phyloP scores from a whole-genome alignment of 2,888 invertebrate species.

The Macrosiphum euphorbiae region DNA sequence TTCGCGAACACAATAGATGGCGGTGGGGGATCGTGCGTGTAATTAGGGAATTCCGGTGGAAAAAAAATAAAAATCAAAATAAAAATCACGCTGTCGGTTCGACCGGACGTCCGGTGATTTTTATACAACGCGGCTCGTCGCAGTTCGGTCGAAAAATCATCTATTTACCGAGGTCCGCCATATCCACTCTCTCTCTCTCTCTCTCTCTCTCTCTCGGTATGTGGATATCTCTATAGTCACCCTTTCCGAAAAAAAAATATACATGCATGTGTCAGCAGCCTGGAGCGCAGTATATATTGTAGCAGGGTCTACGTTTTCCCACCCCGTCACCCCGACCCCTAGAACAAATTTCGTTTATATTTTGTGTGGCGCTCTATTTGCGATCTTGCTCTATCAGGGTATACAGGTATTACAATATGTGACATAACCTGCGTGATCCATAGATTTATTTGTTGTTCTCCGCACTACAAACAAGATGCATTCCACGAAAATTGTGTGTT shows the following conservation, averaged over 20 bases:
- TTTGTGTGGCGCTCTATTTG: neutral
- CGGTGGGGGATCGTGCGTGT: neutral
- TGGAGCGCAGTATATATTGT: neutral
- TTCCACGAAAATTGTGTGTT: neutral
- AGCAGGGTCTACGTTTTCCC: neutral
- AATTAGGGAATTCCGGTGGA: constrained; percentile 42
- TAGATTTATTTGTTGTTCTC: neutral
- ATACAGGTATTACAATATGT: neutral
- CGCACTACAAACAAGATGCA: neutral
- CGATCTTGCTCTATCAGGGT: neutral
- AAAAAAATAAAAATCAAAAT: constrained; percentile 24
- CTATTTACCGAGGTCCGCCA: neutral
- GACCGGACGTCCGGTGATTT: constrained; percentile 55
- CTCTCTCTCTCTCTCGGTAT: neutral
- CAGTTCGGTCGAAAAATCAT: constrained; percentile 30
- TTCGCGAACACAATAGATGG: neutral
- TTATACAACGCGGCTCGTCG: constrained; percentile 35
- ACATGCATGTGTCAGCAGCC: neutral
- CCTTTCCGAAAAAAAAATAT: neutral
- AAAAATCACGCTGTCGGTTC: constrained; percentile 32
- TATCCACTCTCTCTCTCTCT: neutral
- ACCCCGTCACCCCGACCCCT: neutral
- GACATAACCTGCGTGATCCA: neutral
- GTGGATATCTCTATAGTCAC: too few species aligned
- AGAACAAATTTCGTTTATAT: neutral